Evolutionary conservation across 2,797 vertebrate species (phyloP), one percentile per base, ranked within the genome.

Genomic region (Squalus acanthias): DNA sequence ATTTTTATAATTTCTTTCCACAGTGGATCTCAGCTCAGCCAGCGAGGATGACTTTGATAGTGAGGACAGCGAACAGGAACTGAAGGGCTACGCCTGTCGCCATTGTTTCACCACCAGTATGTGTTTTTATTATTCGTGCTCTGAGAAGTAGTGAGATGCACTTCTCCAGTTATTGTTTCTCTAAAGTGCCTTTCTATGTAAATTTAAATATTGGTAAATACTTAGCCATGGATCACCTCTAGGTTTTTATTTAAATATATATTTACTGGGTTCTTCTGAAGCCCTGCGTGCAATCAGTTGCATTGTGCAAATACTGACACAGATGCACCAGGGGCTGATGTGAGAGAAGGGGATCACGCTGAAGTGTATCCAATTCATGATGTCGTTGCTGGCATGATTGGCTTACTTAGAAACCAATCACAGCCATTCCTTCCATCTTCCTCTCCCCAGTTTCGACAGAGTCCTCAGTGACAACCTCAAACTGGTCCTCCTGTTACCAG

Each of bases 1-100:
- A 69, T 69, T 93, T 91, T 93, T 33, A 17, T 24, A 60, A 15
- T 67, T 95, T 50, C 57, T 96, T 69, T 69, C 50, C 97, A 33
- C 97, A 99, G 99, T 99, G 99, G 99, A 99, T 98, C 98, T 99
- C 97, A 99, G 99, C 97, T 99, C 99, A 0, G 99, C 99, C 98
- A 99, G 99, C 0, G 99, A 99, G 97, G 99, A 99, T 99, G 99
- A 99, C 97, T 99, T 99, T 96, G 99, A 99, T 98, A 99, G 99
- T 29, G 99, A 99, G 97, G 99, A 99, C 98, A 99, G 99, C 0
- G 99, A 99, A 96, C 99, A 99, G 98, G 99, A 99, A 97, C 98
- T 99, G 98, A 99, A 99, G 98, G 99, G 99, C 97, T 99, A 99
- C 98, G 99, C 99, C 97, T 99, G 99, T 97, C 99, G 99, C 39